Conservation (phyloP, 1,140 invertebrate species). For the Scaptomyza hsui region DNA sequence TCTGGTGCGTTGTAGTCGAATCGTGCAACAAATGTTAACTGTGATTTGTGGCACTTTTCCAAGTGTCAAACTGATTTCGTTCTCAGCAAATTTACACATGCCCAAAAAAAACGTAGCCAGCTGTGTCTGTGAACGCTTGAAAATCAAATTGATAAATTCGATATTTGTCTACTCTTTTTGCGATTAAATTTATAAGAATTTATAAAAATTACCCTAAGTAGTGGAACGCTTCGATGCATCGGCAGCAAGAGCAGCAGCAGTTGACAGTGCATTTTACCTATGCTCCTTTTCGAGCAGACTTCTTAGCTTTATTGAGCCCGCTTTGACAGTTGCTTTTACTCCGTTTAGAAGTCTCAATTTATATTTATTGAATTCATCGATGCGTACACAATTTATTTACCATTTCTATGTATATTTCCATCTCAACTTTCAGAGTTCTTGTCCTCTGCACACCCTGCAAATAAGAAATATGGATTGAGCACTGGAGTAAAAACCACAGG, state of each 20-base stretch:
- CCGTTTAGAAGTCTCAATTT: constrained; percentile 52
- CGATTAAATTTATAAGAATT: constrained; percentile 11
- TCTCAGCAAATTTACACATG: constrained; percentile 37
- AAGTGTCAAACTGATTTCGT: constrained; percentile 49
- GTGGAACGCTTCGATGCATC: constrained; percentile 3
- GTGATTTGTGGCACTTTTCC: constrained; percentile 53
- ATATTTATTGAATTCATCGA: constrained; percentile 55
- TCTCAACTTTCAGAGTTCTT: not conserved
- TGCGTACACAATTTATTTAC: constrained; percentile 51
- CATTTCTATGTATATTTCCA: constrained; percentile 26
- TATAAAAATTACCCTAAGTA: constrained; percentile 19
- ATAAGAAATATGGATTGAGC: too few relatives aligned
- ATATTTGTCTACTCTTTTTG: constrained; percentile 4
- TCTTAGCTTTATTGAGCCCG: constrained; percentile 4
- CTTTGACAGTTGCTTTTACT: constrained; percentile 34
- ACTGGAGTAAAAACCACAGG: not conserved
- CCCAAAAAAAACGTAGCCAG: constrained; percentile 16
- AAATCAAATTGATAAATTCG: constrained; percentile 10
- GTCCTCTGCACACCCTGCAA: not conserved
- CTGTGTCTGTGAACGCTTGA: constrained; percentile 13
- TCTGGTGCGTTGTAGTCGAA: constrained; percentile 27
- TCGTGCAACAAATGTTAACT: constrained; percentile 55
- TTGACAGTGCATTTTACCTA: constrained; percentile 25
- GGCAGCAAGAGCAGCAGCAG: not conserved
- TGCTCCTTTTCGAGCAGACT: not conserved